phyloP scores from a whole-genome alignment of 2,888 invertebrate species.

The Linyphia triangularis region DNA sequence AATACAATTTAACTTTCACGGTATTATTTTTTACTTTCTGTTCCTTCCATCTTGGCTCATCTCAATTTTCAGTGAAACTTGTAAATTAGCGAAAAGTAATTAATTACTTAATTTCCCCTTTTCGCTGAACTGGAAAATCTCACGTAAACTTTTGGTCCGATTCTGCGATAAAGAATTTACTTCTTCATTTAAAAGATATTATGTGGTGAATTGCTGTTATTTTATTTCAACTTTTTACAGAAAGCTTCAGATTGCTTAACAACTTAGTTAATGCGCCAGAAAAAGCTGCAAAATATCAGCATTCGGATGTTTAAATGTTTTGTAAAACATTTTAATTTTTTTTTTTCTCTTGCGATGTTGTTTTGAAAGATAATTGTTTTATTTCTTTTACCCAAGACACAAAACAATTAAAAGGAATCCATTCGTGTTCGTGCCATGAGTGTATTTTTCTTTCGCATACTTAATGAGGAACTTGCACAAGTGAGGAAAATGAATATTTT shows the following conservation, averaged over 20 bases:
- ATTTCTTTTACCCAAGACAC: too few relatives aligned
- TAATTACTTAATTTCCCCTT: neutral
- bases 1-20: neutral
- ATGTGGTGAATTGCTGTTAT: neutral
- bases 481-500: too few relatives aligned
- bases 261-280: neutral
- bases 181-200: neutral
- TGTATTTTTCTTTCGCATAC: too few relatives aligned
- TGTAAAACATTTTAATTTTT: neutral
- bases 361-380: neutral
- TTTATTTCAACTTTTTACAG: neutral
- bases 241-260: neutral
- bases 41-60: neutral
- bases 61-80: neutral
- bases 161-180: neutral
- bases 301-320: slow-evolving; percentile 7
- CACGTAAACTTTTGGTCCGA: neutral
- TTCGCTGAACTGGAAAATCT: neutral
- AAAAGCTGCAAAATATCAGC: slow-evolving; percentile 22
- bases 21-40: neutral
- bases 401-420: too few relatives aligned
- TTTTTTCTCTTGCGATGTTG: neutral
- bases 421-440: too few relatives aligned
- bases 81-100: neutral
- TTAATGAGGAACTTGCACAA: too few relatives aligned